phyloP scores from a whole-genome alignment of 2,888 invertebrate genomes.

The Penaeus monodon region DNA sequence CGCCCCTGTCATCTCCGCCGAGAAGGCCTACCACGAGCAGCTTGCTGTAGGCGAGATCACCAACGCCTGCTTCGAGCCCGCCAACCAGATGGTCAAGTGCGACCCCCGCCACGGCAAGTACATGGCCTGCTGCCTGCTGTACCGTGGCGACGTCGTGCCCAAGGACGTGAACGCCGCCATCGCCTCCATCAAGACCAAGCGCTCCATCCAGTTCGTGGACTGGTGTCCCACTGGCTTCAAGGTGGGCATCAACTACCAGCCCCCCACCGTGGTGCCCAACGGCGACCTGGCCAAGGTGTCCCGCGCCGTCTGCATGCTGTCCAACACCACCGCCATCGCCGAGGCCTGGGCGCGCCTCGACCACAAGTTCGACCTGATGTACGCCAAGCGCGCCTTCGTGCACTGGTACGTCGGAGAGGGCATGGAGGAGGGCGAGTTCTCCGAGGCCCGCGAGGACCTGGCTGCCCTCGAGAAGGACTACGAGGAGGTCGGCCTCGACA shows the following conservation, averaged over 20 bases:
- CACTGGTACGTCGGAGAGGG: conserved; percentile 81
- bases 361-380: conserved; percentile 97
- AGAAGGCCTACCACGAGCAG: conserved; percentile 68
- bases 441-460: conserved; percentile 72
- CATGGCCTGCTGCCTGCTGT: conserved; percentile 72
- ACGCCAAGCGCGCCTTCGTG: conserved; percentile 96
- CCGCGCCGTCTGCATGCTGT: conserved; percentile 86
- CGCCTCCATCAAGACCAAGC: conserved; percentile 81
- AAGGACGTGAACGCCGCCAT: conserved; percentile 76
- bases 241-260: conserved; percentile 82
- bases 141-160: conserved; percentile 74
- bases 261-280: conserved; percentile 79
- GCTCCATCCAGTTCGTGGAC: conserved; percentile 87
- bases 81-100: conserved; percentile 72
- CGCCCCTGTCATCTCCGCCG: conserved; percentile 67
- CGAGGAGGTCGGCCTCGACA: conserved; percentile 70
- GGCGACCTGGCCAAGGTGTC: conserved; percentile 83
- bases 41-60: conserved; percentile 71
- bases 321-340: conserved; percentile 94
- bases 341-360: conserved; percentile 97
- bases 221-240: conserved; percentile 96
- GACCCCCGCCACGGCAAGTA: conserved; percentile 70
- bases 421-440: conserved; percentile 73
- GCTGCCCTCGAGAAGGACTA: conserved; percentile 71
- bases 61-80: conserved; percentile 72